Conservation (phyloP, 2,888 invertebrate species). For the Hemaris fuciformis region DNA sequence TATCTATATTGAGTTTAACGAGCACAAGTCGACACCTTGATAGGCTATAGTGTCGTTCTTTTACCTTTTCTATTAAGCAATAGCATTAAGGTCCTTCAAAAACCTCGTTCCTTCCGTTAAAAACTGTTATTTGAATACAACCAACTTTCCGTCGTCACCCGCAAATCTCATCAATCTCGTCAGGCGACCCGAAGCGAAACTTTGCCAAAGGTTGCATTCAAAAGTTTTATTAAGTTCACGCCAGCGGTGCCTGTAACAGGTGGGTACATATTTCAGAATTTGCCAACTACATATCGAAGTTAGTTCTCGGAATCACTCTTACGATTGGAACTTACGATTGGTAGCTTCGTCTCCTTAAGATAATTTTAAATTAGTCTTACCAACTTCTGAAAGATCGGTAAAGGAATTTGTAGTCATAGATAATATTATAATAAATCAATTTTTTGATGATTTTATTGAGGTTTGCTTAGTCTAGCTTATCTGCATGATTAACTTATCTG, state of each 20-base stretch:
- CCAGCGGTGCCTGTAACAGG: slow-evolving; percentile 38
- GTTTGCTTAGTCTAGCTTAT: too few relatives aligned
- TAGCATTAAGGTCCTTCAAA: background rate
- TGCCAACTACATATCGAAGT: slow-evolving; percentile 43
- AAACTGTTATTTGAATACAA: background rate
- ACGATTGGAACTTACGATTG: background rate
- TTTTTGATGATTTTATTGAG: too few relatives aligned
- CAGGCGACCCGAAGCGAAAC: slow-evolving; percentile 29
- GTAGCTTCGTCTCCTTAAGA: background rate
- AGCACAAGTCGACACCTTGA: too few relatives aligned
- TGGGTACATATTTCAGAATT: slow-evolving; percentile 41
- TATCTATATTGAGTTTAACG: too few relatives aligned
- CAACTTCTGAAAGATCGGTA: too few relatives aligned
- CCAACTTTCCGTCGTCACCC: background rate
- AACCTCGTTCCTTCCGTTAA: background rate
- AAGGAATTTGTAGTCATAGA: too few relatives aligned
- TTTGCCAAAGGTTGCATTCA: slow-evolving; percentile 52
- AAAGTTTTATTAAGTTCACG: slow-evolving; percentile 64
- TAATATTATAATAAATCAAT: too few relatives aligned
- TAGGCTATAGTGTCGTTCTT: too few relatives aligned
- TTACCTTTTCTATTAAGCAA: too few relatives aligned
- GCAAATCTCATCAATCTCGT: slow-evolving; percentile 24
- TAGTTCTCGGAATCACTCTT: slow-evolving; percentile 22
- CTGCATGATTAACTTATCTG: too few relatives aligned
- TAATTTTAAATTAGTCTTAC: too few relatives aligned